phyloP scores from a whole-genome alignment of 2,888 invertebrate species.

The Lasioglossum figueresi region DNA sequence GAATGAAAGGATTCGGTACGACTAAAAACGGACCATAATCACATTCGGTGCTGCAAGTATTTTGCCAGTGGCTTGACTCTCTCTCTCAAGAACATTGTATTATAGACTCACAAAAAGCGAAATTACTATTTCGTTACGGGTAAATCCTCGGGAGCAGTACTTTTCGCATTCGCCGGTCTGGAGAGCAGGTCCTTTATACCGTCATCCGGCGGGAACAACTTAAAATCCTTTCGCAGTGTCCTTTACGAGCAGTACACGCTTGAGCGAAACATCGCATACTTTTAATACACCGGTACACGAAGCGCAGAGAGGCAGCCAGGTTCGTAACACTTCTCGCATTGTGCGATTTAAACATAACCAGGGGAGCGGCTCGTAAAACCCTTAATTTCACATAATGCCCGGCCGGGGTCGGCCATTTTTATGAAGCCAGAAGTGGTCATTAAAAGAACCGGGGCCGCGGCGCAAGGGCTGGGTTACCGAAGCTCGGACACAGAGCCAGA shows the following conservation, averaged over 20 bases:
- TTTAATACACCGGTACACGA: conserved; percentile 34
- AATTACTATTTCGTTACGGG: conserved; percentile 13
- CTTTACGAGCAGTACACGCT: conserved; percentile 12
- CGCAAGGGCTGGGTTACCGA: not conserved
- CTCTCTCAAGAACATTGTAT: not conserved
- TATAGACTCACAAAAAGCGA: not conserved
- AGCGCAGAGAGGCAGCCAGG: not conserved
- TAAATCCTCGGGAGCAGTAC: conserved; percentile 9
- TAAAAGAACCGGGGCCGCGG: conserved; percentile 7
- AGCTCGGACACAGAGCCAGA: not conserved
- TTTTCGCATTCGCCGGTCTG: conserved; percentile 3
- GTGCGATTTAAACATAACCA: conserved; percentile 27
- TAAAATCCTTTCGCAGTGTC: conserved; percentile 22
- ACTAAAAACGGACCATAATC: not conserved
- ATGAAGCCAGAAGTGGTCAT: conserved; percentile 25
- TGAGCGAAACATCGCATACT: conserved; percentile 35
- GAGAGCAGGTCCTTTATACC: not conserved
- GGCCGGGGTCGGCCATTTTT: conserved; percentile 28
- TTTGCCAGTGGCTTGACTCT: not conserved
- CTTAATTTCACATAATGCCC: conserved; percentile 32
- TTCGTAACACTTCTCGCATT: conserved; percentile 6
- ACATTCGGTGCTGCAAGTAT: not conserved
- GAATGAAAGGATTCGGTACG: not conserved
- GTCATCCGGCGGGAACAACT: conserved; percentile 4
- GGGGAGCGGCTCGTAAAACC: conserved; percentile 30